These are phyloP conservation scores for Menura novaehollandiae DNA, from an alignment of 2,113 vertebrate genomes.

Conservation along the genomic window DNA sequence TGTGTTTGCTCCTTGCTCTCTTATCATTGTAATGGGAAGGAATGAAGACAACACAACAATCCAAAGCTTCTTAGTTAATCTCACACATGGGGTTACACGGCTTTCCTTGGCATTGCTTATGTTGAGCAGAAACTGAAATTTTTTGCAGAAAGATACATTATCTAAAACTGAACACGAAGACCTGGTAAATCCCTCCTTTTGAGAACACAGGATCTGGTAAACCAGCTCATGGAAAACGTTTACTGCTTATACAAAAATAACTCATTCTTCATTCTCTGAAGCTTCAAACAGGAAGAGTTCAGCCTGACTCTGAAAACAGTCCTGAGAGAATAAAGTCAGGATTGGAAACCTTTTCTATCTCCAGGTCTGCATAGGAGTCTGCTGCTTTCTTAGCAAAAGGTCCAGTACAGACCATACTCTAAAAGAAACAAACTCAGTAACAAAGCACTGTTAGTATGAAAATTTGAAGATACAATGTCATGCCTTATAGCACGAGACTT, in stretches of 20 bases:
- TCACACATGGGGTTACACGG: neutral
- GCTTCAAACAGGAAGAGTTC: neutral
- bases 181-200: neutral
- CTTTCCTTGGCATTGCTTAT: neutral
- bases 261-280: neutral
- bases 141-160: neutral
- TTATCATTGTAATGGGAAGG: fast-evolving
- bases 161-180: neutral
- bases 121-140: neutral
- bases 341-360: neutral
- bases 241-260: neutral
- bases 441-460: neutral
- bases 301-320: neutral
- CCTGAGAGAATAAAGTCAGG: neutral
- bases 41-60: neutral
- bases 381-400: neutral
- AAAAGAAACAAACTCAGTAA: neutral
- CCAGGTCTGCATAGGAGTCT: neutral
- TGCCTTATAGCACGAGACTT: neutral
- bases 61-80: neutral
- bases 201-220: neutral
- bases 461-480: neutral
- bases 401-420: neutral
- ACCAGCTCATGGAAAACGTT: neutral
- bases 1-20: neutral